These are phyloP conservation scores for Urechis unicinctus DNA, from an alignment of 2,888 invertebrate genomes.

Conservation along the genomic window DNA sequence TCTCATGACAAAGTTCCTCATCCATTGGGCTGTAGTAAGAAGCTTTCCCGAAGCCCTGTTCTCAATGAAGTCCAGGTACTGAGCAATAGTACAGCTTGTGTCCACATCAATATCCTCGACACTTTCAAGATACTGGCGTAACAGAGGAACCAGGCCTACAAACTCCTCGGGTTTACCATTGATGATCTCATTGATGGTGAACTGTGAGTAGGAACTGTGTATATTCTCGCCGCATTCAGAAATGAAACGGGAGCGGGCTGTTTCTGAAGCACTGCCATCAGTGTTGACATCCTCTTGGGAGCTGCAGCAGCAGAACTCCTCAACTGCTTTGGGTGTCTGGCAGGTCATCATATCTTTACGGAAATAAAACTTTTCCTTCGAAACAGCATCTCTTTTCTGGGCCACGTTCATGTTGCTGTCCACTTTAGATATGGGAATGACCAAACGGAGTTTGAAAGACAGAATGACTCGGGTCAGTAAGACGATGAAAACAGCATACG, in stretches of 20 bases:
- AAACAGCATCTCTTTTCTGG: slow-evolving; percentile 82
- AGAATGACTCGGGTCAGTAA: slow-evolving; percentile 92
- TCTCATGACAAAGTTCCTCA: slow-evolving; percentile 76
- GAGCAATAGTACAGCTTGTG: slow-evolving; percentile 92
- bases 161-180: slow-evolving; percentile 91
- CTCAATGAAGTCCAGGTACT: slow-evolving; percentile 63
- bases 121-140: slow-evolving; percentile 85
- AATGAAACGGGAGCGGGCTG: too few species aligned
- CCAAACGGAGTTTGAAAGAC: slow-evolving; percentile 88
- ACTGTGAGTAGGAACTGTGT: slow-evolving; percentile 57
- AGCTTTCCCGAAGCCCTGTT: slow-evolving; percentile 56
- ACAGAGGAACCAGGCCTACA: slow-evolving; percentile 88
- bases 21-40: slow-evolving; percentile 90
- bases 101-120: slow-evolving; percentile 94
- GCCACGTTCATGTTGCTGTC: slow-evolving; percentile 95
- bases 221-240: slow-evolving; percentile 6
- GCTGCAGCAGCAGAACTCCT: slow-evolving; percentile 4
- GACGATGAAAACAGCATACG: slow-evolving; percentile 95
- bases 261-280: background rate
- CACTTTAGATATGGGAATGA: slow-evolving; percentile 91
- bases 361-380: slow-evolving; percentile 86
- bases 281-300: background rate
- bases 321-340: slow-evolving; percentile 11
- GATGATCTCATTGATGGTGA: slow-evolving; percentile 94
- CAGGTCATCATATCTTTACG: slow-evolving; percentile 25